These are phyloP conservation scores for Ligdia adustata DNA, from an alignment of 2,888 invertebrate species.

Conservation along the genomic window DNA sequence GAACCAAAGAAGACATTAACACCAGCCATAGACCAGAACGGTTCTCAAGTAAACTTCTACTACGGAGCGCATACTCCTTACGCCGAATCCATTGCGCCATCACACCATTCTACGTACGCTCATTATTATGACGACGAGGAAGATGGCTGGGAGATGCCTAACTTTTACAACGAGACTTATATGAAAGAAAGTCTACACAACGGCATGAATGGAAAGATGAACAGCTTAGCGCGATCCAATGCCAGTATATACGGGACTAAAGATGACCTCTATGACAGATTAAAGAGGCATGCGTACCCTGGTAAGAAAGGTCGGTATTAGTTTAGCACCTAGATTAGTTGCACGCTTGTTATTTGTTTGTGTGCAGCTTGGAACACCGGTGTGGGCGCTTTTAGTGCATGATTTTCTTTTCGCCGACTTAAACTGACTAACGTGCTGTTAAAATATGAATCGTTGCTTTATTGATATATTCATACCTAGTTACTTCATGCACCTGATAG, in stretches of 20 bases:
- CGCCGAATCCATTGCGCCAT: conserved; percentile 97
- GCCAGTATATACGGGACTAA: conserved; percentile 97
- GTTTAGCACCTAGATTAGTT: conserved; percentile 69
- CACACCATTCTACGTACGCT: conserved; percentile 97
- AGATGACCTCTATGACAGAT: conserved; percentile 97
- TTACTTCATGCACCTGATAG: no score
- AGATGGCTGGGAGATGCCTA: conserved; percentile 99
- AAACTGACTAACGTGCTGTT: no score
- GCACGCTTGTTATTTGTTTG: conserved; percentile 47
- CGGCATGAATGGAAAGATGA: conserved; percentile 93
- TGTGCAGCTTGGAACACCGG: conserved; percentile 46
- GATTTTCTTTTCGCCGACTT: no score
- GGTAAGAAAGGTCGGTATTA: conserved; percentile 94
- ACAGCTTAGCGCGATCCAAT: conserved; percentile 95
- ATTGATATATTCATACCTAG: no score
- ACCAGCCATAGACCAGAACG: conserved; percentile 95
- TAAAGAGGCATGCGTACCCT: conserved; percentile 97
- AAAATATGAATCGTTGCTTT: no score
- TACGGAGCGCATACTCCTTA: conserved; percentile 97
- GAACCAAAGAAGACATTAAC: conserved; percentile 96
- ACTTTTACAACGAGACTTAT: conserved; percentile 97
- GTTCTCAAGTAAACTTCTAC: conserved; percentile 97
- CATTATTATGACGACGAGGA: conserved; percentile 98
- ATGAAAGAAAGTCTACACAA: conserved; percentile 97
- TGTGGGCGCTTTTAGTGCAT: conserved; percentile 30